Evolutionary conservation across 2,113 vertebrate species (phyloP).

Genomic region (Raja brachyura): DNA sequence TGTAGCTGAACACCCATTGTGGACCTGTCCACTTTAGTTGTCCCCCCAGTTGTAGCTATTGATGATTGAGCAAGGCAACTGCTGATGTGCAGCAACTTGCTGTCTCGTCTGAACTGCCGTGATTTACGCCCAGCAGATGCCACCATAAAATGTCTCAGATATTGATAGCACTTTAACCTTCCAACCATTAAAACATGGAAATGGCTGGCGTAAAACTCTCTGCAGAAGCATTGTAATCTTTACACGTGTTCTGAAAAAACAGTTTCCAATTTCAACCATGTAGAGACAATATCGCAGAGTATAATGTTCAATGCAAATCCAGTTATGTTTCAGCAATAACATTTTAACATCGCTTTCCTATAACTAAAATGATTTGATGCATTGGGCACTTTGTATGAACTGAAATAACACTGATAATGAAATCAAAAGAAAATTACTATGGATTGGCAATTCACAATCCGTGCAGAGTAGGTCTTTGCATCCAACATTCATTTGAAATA

Average conservation of each 20-base stretch:
- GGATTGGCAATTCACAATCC: constrained; percentile 23
- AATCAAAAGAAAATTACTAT: neutral
- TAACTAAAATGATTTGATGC: constrained; percentile 7
- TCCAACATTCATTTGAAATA: constrained; percentile 28
- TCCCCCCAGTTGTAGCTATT: constrained; percentile 28
- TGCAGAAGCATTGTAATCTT: neutral
- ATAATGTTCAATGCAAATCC: neutral
- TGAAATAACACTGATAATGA: neutral
- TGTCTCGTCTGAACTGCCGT: neutral
- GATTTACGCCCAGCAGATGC: constrained; percentile 46
- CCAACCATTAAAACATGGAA: constrained; percentile 45
- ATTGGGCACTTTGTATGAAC: neutral
- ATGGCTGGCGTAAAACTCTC: constrained; percentile 41
- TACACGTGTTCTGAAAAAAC: neutral
- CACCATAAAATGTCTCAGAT: constrained; percentile 47
- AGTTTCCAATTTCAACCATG: neutral
- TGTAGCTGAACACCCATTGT: constrained; percentile 39
- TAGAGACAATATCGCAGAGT: neutral
- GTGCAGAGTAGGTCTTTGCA: neutral
- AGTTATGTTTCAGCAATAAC: neutral
- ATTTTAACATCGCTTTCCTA: neutral
- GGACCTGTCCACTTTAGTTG: constrained; percentile 1
- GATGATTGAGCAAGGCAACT: constrained; percentile 40
- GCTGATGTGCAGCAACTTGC: constrained; percentile 1
- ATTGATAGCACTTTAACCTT: constrained; percentile 43